A percentile compares a stretch with the other conserved stretches of the same genome.
phyloP scores from a whole-genome alignment of 2,888 invertebrate species.

The Laspeyria flexula region DNA sequence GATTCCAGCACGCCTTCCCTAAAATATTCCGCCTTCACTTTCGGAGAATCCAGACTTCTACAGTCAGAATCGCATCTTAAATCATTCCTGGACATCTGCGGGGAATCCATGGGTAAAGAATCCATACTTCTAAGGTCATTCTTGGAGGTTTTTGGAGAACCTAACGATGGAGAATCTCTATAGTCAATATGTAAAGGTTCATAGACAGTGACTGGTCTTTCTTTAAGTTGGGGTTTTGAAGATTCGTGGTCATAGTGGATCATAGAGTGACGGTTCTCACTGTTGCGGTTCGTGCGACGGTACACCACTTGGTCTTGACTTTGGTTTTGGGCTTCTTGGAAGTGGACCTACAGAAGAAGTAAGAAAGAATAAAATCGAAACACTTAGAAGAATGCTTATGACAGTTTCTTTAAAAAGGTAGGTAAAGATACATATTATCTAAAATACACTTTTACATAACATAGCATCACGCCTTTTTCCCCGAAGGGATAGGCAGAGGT shows the following conservation, averaged over 20 bases:
- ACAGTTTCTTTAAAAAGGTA: too few relatives aligned
- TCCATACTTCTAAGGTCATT: constrained; percentile 76
- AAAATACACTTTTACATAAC: too few relatives aligned
- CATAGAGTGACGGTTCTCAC: constrained; percentile 82
- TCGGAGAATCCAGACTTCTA: constrained; percentile 77
- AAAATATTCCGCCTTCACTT: constrained; percentile 74
- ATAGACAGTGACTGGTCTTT: constrained; percentile 77
- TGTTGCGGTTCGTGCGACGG: constrained; percentile 72
- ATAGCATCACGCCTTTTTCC: too few relatives aligned
- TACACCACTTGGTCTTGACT: constrained; percentile 56
- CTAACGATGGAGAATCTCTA: constrained; percentile 72
- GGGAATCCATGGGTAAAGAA: constrained; percentile 78
- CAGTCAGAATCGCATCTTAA: constrained; percentile 75
- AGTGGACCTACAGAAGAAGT: constrained; percentile 71
- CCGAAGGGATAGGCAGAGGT: too few relatives aligned
- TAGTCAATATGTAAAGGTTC: constrained; percentile 80
- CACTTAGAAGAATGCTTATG: too few relatives aligned
- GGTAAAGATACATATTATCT: too few relatives aligned
- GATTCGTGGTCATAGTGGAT: constrained; percentile 80
- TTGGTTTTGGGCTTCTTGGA: constrained; percentile 70
- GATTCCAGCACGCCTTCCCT: constrained; percentile 74
- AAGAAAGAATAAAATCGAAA: neutral
- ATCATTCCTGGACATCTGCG: constrained; percentile 74
- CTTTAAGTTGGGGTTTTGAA: constrained; percentile 73
- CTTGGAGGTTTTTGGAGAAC: constrained; percentile 77